These are phyloP conservation scores for Julus scanicus DNA, from an alignment of 2,888 invertebrate genomes.

Conservation along the genomic window DNA sequence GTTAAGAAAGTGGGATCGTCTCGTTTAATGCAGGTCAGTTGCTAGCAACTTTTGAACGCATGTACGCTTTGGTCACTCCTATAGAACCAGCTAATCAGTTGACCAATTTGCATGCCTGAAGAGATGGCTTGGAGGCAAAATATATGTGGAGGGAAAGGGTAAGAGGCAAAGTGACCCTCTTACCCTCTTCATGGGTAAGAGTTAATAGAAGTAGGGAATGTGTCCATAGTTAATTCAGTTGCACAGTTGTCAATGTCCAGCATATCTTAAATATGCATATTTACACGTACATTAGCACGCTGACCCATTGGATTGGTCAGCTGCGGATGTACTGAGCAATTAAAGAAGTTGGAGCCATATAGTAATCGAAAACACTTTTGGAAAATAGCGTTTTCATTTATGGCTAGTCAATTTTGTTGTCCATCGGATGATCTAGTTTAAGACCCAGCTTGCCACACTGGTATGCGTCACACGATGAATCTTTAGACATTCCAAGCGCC, in stretches of 20 bases:
- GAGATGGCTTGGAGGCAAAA: neutral
- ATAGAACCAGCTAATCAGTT: conserved; percentile 36
- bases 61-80: conserved; percentile 14
- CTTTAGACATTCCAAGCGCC: conserved; percentile 20
- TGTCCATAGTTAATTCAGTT: conserved; percentile 40
- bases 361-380: neutral
- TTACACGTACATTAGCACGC: conserved; percentile 9
- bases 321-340: conserved; percentile 22
- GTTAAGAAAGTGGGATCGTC: neutral
- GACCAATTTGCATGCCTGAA: conserved; percentile 12
- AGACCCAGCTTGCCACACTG: conserved; percentile 50
- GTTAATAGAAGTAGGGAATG: neutral
- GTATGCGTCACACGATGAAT: conserved; percentile 43
- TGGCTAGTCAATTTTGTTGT: conserved; percentile 54
- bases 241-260: conserved; percentile 16
- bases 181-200: neutral
- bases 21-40: neutral
- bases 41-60: neutral
- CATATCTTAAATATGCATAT: conserved; percentile 35
- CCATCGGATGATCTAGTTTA: conserved; percentile 24
- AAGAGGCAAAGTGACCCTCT: neutral
- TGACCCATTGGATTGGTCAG: conserved; percentile 10
- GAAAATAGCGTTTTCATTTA: neutral
- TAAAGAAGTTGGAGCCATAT: neutral
- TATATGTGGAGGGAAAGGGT: neutral